phyloP scores from a whole-genome alignment of 2,888 invertebrate genomes.

The Thereva unica region DNA sequence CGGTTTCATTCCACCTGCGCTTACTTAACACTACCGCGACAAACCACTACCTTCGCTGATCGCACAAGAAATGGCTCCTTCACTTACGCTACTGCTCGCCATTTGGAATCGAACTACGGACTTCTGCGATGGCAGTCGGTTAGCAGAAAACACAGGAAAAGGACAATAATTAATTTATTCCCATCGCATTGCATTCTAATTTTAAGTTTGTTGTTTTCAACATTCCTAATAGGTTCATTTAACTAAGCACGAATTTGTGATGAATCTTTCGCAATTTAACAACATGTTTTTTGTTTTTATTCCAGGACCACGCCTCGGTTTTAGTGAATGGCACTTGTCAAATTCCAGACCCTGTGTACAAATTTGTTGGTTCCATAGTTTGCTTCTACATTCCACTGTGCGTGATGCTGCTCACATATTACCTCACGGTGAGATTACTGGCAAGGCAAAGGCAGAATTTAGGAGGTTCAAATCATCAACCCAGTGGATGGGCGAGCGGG shows the following conservation, averaged over 20 bases:
- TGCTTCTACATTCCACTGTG: slow-evolving; percentile 94
- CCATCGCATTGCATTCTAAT: too few relatives aligned
- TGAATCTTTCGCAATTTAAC: background rate
- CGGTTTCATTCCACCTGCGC: too few relatives aligned
- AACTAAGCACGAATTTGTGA: slow-evolving; percentile 2
- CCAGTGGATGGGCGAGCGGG: slow-evolving; percentile 73
- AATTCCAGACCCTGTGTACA: slow-evolving; percentile 86
- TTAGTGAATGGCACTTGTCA: slow-evolving; percentile 83
- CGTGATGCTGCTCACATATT: slow-evolving; percentile 95
- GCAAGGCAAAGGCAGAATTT: slow-evolving; percentile 80
- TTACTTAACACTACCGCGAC: too few relatives aligned
- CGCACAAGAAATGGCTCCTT: too few relatives aligned
- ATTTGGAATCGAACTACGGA: too few relatives aligned
- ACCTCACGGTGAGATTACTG: slow-evolving; percentile 84
- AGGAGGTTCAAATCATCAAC: slow-evolving; percentile 54
- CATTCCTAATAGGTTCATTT: background rate
- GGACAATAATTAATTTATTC: too few relatives aligned
- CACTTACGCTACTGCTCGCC: too few relatives aligned
- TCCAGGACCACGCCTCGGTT: slow-evolving; percentile 79
- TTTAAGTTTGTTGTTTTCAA: too few relatives aligned
- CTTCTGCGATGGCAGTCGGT: too few relatives aligned
- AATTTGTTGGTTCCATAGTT: slow-evolving; percentile 90
- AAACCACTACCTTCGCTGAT: too few relatives aligned
- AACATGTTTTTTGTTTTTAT: slow-evolving; percentile 8
- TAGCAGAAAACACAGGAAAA: too few relatives aligned